These are phyloP conservation scores for human DNA, from an alignment of 2,113 vertebrate genomes.

Conservation along the genomic window DNA sequence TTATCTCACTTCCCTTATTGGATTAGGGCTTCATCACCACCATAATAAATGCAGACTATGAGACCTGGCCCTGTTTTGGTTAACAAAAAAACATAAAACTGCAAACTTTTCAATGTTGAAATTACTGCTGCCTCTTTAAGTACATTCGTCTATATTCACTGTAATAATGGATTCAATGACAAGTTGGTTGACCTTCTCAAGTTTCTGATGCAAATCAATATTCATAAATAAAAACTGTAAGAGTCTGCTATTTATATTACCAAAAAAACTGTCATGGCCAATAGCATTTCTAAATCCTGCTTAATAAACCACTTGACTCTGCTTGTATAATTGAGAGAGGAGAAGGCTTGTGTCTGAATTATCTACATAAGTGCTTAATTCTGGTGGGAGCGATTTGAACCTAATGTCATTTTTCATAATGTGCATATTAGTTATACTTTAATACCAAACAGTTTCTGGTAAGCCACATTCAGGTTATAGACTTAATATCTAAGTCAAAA, in stretches of 20 bases:
- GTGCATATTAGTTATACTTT: neutral
- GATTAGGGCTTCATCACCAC: neutral
- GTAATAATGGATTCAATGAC: slow-evolving; percentile 61
- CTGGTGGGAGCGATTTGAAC: neutral
- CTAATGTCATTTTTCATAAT: neutral
- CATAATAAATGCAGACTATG: neutral
- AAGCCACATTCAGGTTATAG: neutral
- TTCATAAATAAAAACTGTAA: slow-evolving; percentile 52
- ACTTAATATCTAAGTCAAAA: neutral
- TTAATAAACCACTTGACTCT: slow-evolving; percentile 6
- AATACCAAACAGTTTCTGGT: neutral
- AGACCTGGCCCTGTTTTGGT: neutral
- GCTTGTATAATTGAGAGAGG: neutral
- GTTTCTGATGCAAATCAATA: slow-evolving; percentile 59
- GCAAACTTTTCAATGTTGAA: neutral
- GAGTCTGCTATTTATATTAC: slow-evolving; percentile 25
- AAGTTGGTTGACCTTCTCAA: slow-evolving; percentile 66
- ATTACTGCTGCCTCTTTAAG: neutral
- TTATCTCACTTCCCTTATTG: neutral
- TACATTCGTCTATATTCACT: slow-evolving; percentile 41
- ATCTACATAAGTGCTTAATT: neutral
- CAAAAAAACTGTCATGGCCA: slow-evolving; percentile 35
- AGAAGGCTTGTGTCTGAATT: neutral
- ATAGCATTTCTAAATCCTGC: neutral
- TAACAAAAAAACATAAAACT: neutral